A percentile compares a stretch with the other conserved stretches of the same genome.
These are phyloP conservation scores for Macrocentrus cingulum DNA, from an alignment of 1,140 invertebrate species.

Conservation along the genomic window DNA sequence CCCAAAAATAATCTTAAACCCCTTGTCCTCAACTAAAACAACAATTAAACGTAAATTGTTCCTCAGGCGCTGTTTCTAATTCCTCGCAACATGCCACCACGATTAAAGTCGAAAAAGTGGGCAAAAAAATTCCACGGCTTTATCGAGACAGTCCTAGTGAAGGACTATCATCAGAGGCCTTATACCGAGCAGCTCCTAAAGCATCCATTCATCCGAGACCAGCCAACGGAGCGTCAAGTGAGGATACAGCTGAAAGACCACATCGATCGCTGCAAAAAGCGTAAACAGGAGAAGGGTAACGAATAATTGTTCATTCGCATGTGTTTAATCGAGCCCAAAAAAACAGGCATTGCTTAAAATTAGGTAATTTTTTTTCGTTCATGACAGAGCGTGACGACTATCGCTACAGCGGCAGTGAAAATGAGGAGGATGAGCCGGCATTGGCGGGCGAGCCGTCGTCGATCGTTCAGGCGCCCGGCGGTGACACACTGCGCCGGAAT, in stretches of 20 bases:
- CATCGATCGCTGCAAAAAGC: conserved; percentile 95
- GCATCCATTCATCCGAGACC: conserved; percentile 96
- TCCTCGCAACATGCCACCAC: conserved; percentile 94
- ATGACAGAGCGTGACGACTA: conserved; percentile 74
- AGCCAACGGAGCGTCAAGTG: conserved; percentile 96
- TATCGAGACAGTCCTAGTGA: conserved; percentile 87
- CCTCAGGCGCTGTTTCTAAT: conserved; percentile 95
- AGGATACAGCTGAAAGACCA: conserved; percentile 98
- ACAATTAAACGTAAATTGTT: no score
- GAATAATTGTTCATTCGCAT: conserved; percentile 12
- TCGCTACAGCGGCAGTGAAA: conserved; percentile 83
- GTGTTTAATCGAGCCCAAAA: no score
- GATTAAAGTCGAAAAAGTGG: conserved; percentile 98
- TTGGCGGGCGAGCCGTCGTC: conserved; percentile 86
- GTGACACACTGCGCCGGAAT: conserved; percentile 89
- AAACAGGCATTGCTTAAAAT: no score
- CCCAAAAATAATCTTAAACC: no score
- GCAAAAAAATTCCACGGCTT: conserved; percentile 93
- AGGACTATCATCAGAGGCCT: conserved; percentile 97
- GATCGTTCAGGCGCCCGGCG: conserved; percentile 85
- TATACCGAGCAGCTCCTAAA: conserved; percentile 97
- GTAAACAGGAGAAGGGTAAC: conserved; percentile 82
- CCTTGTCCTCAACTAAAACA: no score
- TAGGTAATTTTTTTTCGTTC: no score
- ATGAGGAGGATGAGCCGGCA: conserved; percentile 84